Percentiles rank a stretch among this genome's conserved stretches.
phyloP scores from a whole-genome alignment of 2,888 invertebrate species.

The Hirudinaria manillensis region DNA sequence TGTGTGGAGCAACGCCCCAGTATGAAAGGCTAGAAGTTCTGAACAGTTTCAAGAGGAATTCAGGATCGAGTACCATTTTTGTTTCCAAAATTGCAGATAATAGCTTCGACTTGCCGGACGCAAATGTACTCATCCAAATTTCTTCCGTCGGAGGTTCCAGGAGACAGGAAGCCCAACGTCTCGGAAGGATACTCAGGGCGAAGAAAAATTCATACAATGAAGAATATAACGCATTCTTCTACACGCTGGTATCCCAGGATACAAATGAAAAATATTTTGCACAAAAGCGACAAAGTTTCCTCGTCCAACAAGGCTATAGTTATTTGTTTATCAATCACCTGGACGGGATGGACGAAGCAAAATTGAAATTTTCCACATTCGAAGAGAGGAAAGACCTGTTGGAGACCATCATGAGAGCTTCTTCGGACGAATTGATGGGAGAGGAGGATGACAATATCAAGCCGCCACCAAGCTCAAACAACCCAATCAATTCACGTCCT shows the following conservation, averaged over 20 bases:
- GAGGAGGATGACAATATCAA: no score
- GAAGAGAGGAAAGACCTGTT: no score
- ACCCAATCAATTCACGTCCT: no score
- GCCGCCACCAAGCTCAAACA: no score
- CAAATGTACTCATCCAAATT: conserved; percentile 95
- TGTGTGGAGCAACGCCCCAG: conserved; percentile 94
- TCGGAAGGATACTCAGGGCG: conserved; percentile 90
- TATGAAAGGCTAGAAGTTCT: conserved; percentile 92
- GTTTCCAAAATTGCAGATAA: conserved; percentile 98
- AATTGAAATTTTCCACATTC: no score
- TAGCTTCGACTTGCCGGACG: conserved; percentile 97
- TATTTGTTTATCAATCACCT: conserved; percentile 95
- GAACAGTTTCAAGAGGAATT: conserved; percentile 97
- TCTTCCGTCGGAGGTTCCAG: conserved; percentile 97
- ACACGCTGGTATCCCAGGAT: conserved; percentile 94
- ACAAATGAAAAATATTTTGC: conserved; percentile 98
- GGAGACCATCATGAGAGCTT: no score
- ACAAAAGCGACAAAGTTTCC: conserved; percentile 88
- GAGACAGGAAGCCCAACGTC: conserved; percentile 92
- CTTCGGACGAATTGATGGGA: no score
- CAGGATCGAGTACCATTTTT: conserved; percentile 96
- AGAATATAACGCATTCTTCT: conserved; percentile 97
- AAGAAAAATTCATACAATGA: conserved; percentile 85
- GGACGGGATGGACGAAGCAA: conserved; percentile 79
- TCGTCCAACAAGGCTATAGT: conserved; percentile 85